Evolutionary conservation across 2,888 invertebrate species (phyloP).

Genomic region (Ischnura elegans): DNA sequence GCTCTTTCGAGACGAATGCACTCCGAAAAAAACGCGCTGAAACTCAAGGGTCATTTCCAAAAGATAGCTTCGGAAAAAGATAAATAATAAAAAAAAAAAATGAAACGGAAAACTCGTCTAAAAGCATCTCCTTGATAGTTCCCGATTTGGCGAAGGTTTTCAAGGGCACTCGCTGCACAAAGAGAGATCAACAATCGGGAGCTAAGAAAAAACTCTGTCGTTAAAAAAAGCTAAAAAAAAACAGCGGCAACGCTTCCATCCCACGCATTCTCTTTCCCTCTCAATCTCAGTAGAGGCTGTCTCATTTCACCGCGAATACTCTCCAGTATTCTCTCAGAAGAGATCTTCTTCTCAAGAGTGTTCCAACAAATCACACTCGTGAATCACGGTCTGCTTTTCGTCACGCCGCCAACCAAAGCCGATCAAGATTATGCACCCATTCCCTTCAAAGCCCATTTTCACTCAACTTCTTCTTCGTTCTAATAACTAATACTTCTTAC

Average conservation of each 20-base stretch:
- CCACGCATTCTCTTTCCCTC: neutral
- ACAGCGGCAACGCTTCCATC: neutral
- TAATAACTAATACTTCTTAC: too few species aligned
- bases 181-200: neutral
- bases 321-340: neutral
- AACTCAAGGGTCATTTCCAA: conserved; percentile 35
- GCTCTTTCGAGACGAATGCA: neutral
- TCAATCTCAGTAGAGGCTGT: neutral
- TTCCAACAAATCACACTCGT: neutral
- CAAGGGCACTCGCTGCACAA: neutral
- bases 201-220: neutral
- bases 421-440: too few species aligned
- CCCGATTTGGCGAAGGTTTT: conserved; percentile 16
- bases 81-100: neutral
- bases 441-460: too few species aligned
- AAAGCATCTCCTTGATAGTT: neutral
- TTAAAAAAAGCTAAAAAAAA: neutral
- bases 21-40: neutral
- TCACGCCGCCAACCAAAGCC: neutral
- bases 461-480: too few species aligned
- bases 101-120: conserved; percentile 1
- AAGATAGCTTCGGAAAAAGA: conserved; percentile 1
- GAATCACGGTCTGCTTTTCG: neutral
- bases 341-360: neutral
- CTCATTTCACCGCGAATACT: neutral